Evolutionary conservation across 1,140 invertebrate genomes (phyloP).

Genomic region (Diorhabda sublineata): DNA sequence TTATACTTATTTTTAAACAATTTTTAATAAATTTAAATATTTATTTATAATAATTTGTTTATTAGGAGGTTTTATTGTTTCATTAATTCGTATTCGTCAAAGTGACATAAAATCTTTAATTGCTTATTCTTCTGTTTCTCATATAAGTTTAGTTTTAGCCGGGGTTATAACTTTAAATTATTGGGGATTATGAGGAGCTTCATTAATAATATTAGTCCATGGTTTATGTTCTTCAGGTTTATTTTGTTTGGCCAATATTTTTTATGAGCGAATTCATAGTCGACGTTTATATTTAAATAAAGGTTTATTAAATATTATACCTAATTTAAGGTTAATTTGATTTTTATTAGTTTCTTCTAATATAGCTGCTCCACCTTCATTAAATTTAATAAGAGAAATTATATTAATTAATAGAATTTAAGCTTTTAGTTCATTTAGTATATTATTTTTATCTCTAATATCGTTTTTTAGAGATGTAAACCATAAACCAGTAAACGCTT

Average conservation of each 20-base stretch:
- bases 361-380: slow-evolving; percentile 8
- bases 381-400: too few relatives aligned
- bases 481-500: too few relatives aligned
- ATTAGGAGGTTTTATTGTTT: slow-evolving; percentile 53
- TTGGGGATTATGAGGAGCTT: slow-evolving; percentile 50
- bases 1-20: too few relatives aligned
- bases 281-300: too few relatives aligned
- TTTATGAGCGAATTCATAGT: too few relatives aligned
- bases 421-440: too few relatives aligned
- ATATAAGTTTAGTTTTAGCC: too few relatives aligned
- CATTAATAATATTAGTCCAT: slow-evolving; percentile 56
- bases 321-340: slow-evolving; percentile 49
- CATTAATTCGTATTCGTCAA: slow-evolving; percentile 59
- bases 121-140: slow-evolving; percentile 58
- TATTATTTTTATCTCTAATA: slow-evolving; percentile 27
- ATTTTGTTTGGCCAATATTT: too few relatives aligned
- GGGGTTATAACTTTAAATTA: slow-evolving; percentile 37
- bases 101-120: slow-evolving; percentile 58
- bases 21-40: slow-evolving; percentile 45
- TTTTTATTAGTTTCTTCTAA: slow-evolving; percentile 56
- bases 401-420: too few relatives aligned
- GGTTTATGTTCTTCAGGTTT: too few relatives aligned
- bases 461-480: too few relatives aligned
- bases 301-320: too few relatives aligned
- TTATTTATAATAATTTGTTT: slow-evolving; percentile 53